These are phyloP conservation scores for Dromococcyx pavoninus DNA, from an alignment of 2,797 vertebrate species.

Conservation along the genomic window DNA sequence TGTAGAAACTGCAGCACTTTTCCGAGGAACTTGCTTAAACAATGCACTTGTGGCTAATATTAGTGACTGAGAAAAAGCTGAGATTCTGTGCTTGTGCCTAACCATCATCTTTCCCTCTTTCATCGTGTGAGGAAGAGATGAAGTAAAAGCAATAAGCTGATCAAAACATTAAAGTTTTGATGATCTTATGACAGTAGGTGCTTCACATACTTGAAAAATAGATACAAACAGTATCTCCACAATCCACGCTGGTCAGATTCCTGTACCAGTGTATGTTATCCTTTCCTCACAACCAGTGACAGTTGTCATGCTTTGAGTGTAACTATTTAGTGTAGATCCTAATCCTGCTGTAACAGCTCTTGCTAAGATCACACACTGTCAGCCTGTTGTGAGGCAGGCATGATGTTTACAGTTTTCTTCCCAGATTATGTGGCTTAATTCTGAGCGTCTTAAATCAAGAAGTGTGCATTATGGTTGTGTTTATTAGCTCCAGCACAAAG, in stretches of 20 bases:
- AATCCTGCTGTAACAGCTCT: constrained; percentile 1
- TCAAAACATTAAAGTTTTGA: constrained; percentile 39
- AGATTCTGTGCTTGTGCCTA: constrained; percentile 15
- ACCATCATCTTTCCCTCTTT: constrained; percentile 3
- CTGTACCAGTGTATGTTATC: neutral
- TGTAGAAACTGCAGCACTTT: neutral
- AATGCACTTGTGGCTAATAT: neutral
- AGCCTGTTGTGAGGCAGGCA: constrained; percentile 50
- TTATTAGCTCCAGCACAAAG: constrained; percentile 57
- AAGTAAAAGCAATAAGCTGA: constrained; percentile 62
- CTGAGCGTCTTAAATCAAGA: constrained; percentile 54
- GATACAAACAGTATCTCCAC: constrained; percentile 35
- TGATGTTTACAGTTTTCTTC: constrained; percentile 49
- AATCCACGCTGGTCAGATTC: neutral
- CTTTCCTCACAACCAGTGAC: constrained; percentile 14
- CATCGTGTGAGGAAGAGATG: neutral
- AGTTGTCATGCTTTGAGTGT: neutral
- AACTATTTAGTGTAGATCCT: neutral
- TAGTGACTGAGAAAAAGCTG: neutral
- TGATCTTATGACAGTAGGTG: constrained; percentile 68
- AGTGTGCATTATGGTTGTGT: constrained; percentile 49
- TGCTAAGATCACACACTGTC: constrained; percentile 23
- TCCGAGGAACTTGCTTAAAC: neutral
- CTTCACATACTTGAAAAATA: constrained; percentile 73
- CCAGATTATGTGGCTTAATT: constrained; percentile 41